These are phyloP conservation scores for Anser brachyrhynchus DNA, from an alignment of 2,113 vertebrate species.

Conservation along the genomic window DNA sequence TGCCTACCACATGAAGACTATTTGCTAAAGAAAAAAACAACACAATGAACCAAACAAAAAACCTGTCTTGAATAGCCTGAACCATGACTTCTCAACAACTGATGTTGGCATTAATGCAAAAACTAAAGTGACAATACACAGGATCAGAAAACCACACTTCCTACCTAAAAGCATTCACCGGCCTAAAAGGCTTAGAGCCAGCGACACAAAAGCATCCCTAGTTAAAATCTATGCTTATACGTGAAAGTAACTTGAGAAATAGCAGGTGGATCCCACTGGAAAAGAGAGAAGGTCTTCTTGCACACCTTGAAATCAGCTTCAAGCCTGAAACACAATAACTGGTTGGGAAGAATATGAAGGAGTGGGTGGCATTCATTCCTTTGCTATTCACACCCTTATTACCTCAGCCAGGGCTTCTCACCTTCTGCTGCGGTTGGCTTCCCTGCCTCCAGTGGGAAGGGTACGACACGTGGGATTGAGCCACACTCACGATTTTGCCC, in stretches of 20 bases:
- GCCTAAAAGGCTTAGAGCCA: background rate
- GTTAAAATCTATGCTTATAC: background rate
- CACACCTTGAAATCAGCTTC: background rate
- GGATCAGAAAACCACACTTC: background rate
- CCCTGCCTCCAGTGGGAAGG: background rate
- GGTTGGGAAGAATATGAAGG: accelerated
- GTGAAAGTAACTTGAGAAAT: background rate
- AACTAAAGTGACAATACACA: background rate
- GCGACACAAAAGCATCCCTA: background rate
- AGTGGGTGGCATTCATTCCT: background rate
- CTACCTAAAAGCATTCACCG: background rate
- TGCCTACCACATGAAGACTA: background rate
- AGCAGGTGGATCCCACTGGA: background rate
- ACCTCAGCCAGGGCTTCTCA: background rate
- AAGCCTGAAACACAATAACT: background rate
- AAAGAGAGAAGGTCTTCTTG: background rate
- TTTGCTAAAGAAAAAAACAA: background rate
- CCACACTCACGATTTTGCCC: accelerated
- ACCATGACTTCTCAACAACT: background rate
- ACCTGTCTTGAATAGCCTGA: background rate
- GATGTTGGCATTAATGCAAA: background rate
- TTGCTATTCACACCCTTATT: background rate
- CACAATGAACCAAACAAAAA: background rate
- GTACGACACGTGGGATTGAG: background rate
- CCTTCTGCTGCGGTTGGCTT: accelerated